Evolutionary conservation across 2,888 invertebrate species (phyloP).

Genomic region (Adelognathus sp.): DNA sequence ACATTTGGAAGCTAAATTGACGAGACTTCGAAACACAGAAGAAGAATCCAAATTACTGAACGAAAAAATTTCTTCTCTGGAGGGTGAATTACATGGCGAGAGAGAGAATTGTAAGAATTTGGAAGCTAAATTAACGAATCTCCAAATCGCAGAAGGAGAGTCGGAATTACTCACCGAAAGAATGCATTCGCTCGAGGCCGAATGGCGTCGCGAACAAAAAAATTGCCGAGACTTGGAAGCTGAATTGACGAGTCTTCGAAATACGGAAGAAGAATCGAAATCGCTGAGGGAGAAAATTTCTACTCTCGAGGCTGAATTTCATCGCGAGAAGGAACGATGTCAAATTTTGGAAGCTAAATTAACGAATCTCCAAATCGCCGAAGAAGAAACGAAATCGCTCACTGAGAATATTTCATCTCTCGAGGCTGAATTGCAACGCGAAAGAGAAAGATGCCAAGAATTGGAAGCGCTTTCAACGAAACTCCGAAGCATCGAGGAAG

Average conservation of each 20-base stretch:
- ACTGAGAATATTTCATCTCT: conserved; percentile 3
- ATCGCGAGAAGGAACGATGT: too few species aligned
- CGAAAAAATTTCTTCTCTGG: conserved; percentile 10
- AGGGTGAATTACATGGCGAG: too few species aligned
- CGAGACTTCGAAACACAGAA: too few species aligned
- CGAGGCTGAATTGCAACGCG: conserved; percentile 64
- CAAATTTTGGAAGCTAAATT: neutral
- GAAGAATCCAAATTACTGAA: too few species aligned
- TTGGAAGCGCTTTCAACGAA: neutral
- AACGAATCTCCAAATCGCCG: neutral
- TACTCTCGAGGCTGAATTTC: conserved; percentile 43
- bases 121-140: neutral
- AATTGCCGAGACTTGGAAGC: too few species aligned
- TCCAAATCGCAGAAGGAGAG: conserved; percentile 23
- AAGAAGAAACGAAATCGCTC: conserved; percentile 45
- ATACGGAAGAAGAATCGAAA: too few species aligned
- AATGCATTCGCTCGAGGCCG: conserved; percentile 35
- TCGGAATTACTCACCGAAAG: conserved; percentile 18
- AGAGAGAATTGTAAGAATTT: too few species aligned
- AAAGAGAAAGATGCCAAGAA: too few species aligned
- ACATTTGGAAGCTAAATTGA: too few species aligned
- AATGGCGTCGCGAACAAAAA: too few species aligned
- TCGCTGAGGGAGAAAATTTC: neutral
- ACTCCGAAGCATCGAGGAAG: too few species aligned
- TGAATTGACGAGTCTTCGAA: neutral